Evolutionary conservation across 2,797 vertebrate genomes (phyloP).

Genomic region (Clarias laeviceps): DNA sequence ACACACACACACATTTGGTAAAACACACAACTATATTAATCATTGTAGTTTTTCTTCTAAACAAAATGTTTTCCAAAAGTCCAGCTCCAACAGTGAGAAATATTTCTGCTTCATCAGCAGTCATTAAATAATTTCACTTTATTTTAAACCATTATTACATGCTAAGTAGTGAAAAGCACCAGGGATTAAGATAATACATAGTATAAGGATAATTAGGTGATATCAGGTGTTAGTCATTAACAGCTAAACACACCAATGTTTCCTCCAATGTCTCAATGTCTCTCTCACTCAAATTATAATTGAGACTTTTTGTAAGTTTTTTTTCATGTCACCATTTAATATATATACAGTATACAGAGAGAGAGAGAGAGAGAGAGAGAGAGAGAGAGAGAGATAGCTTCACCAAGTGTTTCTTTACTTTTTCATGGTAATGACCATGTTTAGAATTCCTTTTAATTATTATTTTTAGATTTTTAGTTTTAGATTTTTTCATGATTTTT

Average conservation of each 20-base stretch:
- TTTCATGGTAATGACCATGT: too few relatives aligned
- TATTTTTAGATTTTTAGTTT: too few relatives aligned
- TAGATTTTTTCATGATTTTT: too few relatives aligned
- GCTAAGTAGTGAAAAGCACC: not conserved
- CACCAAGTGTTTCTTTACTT: too few relatives aligned
- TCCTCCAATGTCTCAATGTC: too few relatives aligned
- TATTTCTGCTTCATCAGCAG: not conserved
- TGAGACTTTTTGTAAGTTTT: not conserved
- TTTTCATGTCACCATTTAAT: not conserved
- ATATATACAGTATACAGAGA: too few relatives aligned
- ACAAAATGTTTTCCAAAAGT: not conserved
- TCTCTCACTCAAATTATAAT: too few relatives aligned
- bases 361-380: too few relatives aligned
- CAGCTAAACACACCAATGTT: not conserved
- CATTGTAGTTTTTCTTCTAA: not conserved
- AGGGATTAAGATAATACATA: not conserved
- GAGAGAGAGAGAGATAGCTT: too few relatives aligned
- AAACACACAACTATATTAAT: too few relatives aligned
- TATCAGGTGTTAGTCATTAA: slow-evolving; percentile 1
- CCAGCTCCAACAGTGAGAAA: not conserved
- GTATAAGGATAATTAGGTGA: not conserved
- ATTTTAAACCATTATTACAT: not conserved
- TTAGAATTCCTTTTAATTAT: too few relatives aligned
- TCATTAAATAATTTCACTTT: not conserved
- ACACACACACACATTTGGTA: not conserved